These are phyloP conservation scores for Panthera uncia DNA, from an alignment of 2,113 vertebrate species.

Conservation along the genomic window DNA sequence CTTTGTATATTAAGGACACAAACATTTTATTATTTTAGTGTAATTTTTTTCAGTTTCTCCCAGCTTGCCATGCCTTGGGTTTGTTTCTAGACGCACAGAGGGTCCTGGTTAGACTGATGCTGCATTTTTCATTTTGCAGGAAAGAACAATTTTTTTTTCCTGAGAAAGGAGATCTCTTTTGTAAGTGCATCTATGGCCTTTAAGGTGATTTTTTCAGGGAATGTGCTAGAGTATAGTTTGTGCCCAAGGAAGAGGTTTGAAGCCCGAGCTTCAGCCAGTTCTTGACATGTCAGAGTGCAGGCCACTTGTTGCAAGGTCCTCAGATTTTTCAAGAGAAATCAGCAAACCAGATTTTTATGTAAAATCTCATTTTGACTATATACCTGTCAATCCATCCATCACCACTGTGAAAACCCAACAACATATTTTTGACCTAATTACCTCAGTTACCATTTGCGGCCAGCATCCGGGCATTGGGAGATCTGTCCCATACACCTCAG, in stretches of 20 bases:
- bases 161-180: background rate
- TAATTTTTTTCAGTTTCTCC: background rate
- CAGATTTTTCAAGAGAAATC: conserved; percentile 16
- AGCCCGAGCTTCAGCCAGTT: background rate
- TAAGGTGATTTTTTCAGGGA: background rate
- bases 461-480: background rate
- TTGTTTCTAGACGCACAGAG: background rate
- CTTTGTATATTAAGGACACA: background rate
- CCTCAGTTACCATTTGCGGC: background rate
- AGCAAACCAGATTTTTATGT: background rate
- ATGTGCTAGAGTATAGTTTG: background rate
- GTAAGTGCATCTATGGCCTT: background rate
- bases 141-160: background rate
- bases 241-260: background rate
- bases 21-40: background rate
- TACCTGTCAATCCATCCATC: background rate
- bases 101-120: background rate
- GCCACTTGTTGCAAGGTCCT: background rate
- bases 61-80: background rate
- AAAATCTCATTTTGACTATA: background rate
- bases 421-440: background rate
- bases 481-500: background rate
- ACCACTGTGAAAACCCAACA: background rate
- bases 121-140: background rate
- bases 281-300: background rate